Conservation (phyloP, 1,140 invertebrate genomes). For the Sogatella furcifera region DNA sequence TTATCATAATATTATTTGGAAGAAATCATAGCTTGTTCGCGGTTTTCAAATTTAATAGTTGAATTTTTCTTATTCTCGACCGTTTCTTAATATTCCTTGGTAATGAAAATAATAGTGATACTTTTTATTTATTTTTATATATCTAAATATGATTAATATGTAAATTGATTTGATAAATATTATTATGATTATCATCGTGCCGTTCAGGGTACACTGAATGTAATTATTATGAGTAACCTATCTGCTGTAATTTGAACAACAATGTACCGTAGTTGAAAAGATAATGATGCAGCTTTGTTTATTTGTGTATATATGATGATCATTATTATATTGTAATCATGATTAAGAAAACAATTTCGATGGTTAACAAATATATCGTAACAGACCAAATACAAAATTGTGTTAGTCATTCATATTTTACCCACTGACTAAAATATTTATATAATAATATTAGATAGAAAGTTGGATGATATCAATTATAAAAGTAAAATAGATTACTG, state of each 20-base stretch:
- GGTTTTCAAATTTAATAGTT: too few relatives aligned
- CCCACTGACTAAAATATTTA: not conserved
- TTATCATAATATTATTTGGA: too few relatives aligned
- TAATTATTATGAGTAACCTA: not conserved
- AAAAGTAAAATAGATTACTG: too few relatives aligned
- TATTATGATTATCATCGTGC: not conserved
- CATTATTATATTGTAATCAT: not conserved
- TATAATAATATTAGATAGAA: too few relatives aligned
- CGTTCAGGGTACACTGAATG: not conserved
- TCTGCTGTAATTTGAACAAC: not conserved
- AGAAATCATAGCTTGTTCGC: too few relatives aligned
- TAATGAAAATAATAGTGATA: not conserved
- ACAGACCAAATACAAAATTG: conserved; percentile 1
- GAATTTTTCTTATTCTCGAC: not conserved
- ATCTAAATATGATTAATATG: not conserved
- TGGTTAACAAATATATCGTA: conserved; percentile 4
- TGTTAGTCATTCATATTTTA: not conserved
- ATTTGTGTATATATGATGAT: not conserved
- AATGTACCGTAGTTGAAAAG: not conserved
- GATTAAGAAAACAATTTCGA: not conserved
- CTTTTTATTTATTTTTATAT: not conserved
- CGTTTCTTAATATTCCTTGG: not conserved
- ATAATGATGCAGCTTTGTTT: conserved; percentile 1
- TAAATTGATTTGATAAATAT: not conserved
- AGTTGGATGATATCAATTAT: too few relatives aligned